phyloP scores from a whole-genome alignment of 2,888 invertebrate species.

The Yponomeuta cagnagella region DNA sequence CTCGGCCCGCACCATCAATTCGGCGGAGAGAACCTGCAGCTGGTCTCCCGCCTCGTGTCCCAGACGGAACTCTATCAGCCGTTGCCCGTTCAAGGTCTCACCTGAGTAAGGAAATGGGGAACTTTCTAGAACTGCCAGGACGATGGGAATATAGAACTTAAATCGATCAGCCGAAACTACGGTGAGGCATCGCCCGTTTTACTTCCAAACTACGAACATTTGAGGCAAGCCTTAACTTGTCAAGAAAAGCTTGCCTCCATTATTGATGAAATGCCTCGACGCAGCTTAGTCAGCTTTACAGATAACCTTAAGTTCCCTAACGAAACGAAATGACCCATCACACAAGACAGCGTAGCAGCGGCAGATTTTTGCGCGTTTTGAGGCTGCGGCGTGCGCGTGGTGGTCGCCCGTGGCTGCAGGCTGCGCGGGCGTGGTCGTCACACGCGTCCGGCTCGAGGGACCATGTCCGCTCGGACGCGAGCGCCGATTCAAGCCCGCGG shows the following conservation, averaged over 20 bases:
- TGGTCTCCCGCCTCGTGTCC: conserved; percentile 78
- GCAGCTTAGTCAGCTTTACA: background rate
- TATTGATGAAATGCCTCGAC: background rate
- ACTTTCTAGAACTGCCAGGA: background rate
- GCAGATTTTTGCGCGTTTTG: conserved; percentile 18
- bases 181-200: no score
- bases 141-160: no score
- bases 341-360: conserved; percentile 27
- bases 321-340: conserved; percentile 55
- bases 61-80: conserved; percentile 89
- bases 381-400: conserved; percentile 44
- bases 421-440: conserved; percentile 51
- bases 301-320: conserved; percentile 34
- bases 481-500: conserved; percentile 40
- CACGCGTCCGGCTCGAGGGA: conserved; percentile 28
- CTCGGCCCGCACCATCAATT: conserved; percentile 81
- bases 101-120: conserved; percentile 72
- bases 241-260: no score
- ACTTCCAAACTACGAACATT: no score
- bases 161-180: no score
- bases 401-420: conserved; percentile 62
- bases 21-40: conserved; percentile 84
- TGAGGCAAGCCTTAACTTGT: no score
- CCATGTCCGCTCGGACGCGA: conserved; percentile 29
- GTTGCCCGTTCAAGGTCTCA: conserved; percentile 87